phyloP scores from a whole-genome alignment of 2,797 vertebrate genomes.

The Falco rusticolus region DNA sequence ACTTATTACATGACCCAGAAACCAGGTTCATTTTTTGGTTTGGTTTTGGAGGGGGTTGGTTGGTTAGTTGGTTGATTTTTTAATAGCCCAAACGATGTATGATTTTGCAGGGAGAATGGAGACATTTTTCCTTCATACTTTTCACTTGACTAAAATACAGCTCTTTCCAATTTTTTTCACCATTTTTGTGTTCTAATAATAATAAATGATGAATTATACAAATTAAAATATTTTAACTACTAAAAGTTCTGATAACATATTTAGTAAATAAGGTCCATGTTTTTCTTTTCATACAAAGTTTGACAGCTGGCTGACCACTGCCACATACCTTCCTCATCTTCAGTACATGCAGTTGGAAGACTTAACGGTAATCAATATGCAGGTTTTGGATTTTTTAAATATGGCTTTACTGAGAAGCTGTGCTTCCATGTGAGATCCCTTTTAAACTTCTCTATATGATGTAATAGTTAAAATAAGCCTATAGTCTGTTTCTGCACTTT shows the following conservation, averaged over 20 bases:
- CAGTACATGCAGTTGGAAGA: neutral
- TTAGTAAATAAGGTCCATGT: neutral
- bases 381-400: neutral
- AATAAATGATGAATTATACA: neutral
- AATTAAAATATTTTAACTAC: neutral
- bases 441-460: neutral
- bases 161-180: neutral
- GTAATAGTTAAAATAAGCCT: neutral
- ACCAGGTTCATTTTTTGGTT: neutral
- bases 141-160: neutral
- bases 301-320: neutral
- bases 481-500: neutral
- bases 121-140: neutral
- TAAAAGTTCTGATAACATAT: neutral
- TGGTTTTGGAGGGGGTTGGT: neutral
- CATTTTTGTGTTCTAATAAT: neutral
- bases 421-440: neutral
- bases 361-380: neutral
- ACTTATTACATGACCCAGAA: neutral
- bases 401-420: neutral
- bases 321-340: rapidly evolving
- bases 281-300: neutral
- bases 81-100: neutral
- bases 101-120: neutral
- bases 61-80: neutral